Conservation (phyloP, 2,797 vertebrate genomes). For the Psittacula echo region DNA sequence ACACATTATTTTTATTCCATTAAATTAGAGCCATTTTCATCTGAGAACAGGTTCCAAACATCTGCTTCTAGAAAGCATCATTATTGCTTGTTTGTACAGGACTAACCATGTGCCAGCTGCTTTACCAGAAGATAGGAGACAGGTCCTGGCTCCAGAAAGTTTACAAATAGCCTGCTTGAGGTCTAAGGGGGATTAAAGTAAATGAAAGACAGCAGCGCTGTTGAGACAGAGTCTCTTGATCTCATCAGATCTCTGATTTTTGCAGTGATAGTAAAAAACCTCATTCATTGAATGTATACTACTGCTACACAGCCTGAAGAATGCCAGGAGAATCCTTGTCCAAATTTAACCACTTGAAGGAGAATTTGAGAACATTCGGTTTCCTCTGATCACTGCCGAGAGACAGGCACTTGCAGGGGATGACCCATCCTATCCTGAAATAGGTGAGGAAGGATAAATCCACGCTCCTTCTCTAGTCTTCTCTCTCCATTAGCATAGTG, state of each 20-base stretch:
- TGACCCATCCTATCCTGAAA: background rate
- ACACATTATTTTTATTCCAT: constrained; percentile 60
- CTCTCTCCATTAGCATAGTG: background rate
- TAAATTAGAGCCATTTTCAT: constrained; percentile 51
- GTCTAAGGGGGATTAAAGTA: background rate
- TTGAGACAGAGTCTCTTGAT: background rate
- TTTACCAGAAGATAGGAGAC: constrained; percentile 28
- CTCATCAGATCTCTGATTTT: background rate
- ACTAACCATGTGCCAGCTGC: constrained; percentile 40
- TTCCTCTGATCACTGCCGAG: background rate
- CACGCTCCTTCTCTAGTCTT: background rate
- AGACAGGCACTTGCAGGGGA: background rate
- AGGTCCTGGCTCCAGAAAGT: constrained; percentile 1
- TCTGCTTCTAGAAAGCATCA: constrained; percentile 45
- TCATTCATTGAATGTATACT: background rate
- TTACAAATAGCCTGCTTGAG: background rate
- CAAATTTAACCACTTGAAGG: background rate
- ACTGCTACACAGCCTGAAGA: background rate
- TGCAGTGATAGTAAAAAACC: background rate
- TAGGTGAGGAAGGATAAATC: background rate
- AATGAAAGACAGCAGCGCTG: background rate
- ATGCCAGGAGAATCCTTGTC: background rate
- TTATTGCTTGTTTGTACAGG: constrained; percentile 54
- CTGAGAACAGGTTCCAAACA: constrained; percentile 53
- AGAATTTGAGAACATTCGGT: background rate